Evolutionary conservation across 2,888 invertebrate genomes (phyloP).

Genomic region (Amblyteles armatorius): DNA sequence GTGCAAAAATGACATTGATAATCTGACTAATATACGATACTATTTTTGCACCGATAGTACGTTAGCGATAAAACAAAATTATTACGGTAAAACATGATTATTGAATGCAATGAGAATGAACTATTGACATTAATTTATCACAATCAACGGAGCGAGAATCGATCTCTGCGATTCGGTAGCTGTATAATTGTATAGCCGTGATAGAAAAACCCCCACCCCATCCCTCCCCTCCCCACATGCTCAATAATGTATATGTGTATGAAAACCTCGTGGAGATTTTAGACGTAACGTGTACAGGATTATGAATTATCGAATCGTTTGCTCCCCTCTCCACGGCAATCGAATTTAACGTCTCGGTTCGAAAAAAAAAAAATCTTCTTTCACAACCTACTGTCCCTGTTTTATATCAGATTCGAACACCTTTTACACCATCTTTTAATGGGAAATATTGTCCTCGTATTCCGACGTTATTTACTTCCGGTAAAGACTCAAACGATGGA

Average conservation of each 20-base stretch:
- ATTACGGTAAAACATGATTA: constrained; percentile 54
- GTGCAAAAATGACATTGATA: constrained; percentile 77
- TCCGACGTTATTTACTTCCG: not conserved
- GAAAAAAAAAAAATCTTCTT: not conserved
- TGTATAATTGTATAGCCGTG: constrained; percentile 55
- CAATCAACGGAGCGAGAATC: constrained; percentile 25
- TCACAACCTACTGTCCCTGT: not conserved
- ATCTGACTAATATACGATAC: constrained; percentile 79
- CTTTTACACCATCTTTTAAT: not conserved
- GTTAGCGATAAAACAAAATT: constrained; percentile 68
- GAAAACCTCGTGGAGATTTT: constrained; percentile 23
- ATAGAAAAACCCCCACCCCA: constrained; percentile 25
- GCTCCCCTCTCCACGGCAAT: not conserved
- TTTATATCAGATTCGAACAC: constrained; percentile 2
- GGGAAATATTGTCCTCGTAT: constrained; percentile 10
- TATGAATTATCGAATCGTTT: constrained; percentile 5
- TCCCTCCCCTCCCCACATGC: constrained; percentile 14
- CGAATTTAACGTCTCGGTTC: not conserved
- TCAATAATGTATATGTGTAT: constrained; percentile 49
- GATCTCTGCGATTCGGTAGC: constrained; percentile 27
- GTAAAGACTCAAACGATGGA: constrained; percentile 1
- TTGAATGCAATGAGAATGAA: constrained; percentile 31
- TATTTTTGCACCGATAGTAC: constrained; percentile 83
- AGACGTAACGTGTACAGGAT: constrained; percentile 24
- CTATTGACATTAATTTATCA: constrained; percentile 40